A percentile compares a stretch with the other conserved stretches of the same genome.
Conservation (phyloP, 2,797 vertebrate genomes). For the Antennarius maculatus region DNA sequence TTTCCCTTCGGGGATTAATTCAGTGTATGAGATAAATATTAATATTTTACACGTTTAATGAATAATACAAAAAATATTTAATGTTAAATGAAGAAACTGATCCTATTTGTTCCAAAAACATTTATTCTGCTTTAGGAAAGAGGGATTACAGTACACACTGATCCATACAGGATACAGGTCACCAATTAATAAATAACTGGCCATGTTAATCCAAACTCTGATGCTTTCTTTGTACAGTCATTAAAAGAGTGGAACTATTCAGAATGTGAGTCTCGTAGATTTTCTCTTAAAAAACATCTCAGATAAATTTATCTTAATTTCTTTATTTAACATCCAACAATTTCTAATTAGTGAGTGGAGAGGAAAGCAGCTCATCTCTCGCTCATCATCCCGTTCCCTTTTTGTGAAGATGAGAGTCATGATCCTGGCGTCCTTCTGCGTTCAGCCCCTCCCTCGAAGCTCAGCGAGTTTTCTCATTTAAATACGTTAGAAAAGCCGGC, state of each 20-base stretch:
- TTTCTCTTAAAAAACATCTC: conserved; percentile 50
- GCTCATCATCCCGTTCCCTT: conserved; percentile 73
- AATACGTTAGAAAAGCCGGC: conserved; percentile 22
- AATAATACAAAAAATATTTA: neutral
- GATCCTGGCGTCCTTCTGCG: conserved; percentile 12
- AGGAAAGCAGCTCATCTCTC: conserved; percentile 57
- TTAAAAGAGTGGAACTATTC: conserved; percentile 71
- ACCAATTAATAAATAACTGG: conserved; percentile 87
- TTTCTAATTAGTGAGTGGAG: conserved; percentile 60
- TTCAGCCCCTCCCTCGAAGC: conserved; percentile 21
- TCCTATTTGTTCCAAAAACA: conserved; percentile 68
- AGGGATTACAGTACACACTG: conserved; percentile 80
- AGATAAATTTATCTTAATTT: conserved; percentile 65
- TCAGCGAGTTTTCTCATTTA: conserved; percentile 28
- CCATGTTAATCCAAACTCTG: conserved; percentile 79
- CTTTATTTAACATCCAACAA: conserved; percentile 70
- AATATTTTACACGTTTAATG: too few species aligned
- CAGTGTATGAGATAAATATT: too few species aligned
- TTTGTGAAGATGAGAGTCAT: conserved; percentile 52
- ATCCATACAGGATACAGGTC: conserved; percentile 78
- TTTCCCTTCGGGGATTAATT: too few species aligned
- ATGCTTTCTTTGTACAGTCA: conserved; percentile 71
- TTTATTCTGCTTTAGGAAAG: conserved; percentile 80
- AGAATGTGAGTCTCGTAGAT: conserved; percentile 59
- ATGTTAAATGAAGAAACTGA: conserved; percentile 17